Evolutionary conservation across 1,140 invertebrate species (phyloP), one percentile per base, ranked within the genome.

Genomic region (Radopholus similis): DNA sequence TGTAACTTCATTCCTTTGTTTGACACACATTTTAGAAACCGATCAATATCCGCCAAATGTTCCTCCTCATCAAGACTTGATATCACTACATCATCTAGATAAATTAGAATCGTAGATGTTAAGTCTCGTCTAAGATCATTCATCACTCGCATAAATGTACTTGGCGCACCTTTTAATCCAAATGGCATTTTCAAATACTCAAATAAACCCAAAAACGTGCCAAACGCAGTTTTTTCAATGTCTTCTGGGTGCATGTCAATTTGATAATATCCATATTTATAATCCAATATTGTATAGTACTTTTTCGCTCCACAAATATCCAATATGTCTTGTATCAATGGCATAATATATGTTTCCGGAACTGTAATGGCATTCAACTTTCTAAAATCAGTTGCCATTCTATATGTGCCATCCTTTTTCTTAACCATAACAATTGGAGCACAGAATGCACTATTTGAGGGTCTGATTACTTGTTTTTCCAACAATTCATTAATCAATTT

Each of bases 111-210:
- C 13, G 64, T 34, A 13, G 59, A 26, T 4, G 65, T 49, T 0
- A 66, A 32, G n/a, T 66, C 38, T 68, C 49, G 64, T 32, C 47
- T 37, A n/a, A 73, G 23, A 18, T 26, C 21, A 35, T 73, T 60
- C 70, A 73, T 72, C 0, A 51, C 32, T 37, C 44, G 18, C 57
- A 70, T 66, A 38, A 73, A 73, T 2, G 42, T 15, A 2, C 56
- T 47, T 4, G 70, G 64, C 4, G 56, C 56, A 2, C 32, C 55
- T 18, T 35, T 38, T 0, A 73, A 40, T 1, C 71, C 71, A 47
- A 73, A 73, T 6, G 71, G 71, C 26, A 73, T 30, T 5, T 53
- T 42, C 5, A 59, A 18, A n/a, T 30, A 73, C 51, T 73, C 62
- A 30, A 37, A 73, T 0, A 73, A 6, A 3, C 64, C 71, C 35